Base-by-base conservation (phyloP, 2,113 vertebrate genomes). In the Alligator sinensis region DNA sequence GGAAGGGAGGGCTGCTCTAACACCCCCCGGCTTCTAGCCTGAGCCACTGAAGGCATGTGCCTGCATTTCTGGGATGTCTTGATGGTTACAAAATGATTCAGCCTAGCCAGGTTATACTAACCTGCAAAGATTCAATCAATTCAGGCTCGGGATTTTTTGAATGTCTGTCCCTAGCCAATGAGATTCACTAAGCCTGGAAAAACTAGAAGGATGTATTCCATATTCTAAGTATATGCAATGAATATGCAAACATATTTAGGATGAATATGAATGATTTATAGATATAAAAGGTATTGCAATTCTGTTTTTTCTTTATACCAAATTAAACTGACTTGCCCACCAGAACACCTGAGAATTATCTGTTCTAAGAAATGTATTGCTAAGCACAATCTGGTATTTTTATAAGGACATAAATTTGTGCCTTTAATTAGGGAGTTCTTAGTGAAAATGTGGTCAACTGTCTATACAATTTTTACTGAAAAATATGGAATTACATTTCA, bases 321-420 rank as follows among this genome's bases (percentile, higher is more conserved):
- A 27, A 55, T 61, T 87, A 68, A 75, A 64, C 83, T 86, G 86
- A 91, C 84, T 47, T 78, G 55, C 84, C 47, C 84, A n/a, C 47
- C 66, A 25, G 47, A 66, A 72, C 87, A 47, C 47, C 47, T 92
- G 88, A 30, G 5, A 91, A 80, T 17, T 90, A 60, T 55, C 63
- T 84, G 86, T 54, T 89, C 79, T 90, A 84, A 63, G 90, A 91
- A 94, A 70, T 88, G 66, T 62, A 70, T 83, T 91, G 61, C 84
- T 84, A 80, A 55, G 78, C 34, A 13, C 75, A 84, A 90, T 93
- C 91, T 85, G 77, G 83, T 94, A 89, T 94, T 95, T 94, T 94
- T 91, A 95, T 89, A 89, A 92, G 87, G 77, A 84, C 82, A 91
- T 61, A 62, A 28, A 64, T 92, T 87, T 84, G 30, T 89, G 58